phyloP scores from a whole-genome alignment of 2,797 vertebrate species.

The Hemibagrus guttatus region DNA sequence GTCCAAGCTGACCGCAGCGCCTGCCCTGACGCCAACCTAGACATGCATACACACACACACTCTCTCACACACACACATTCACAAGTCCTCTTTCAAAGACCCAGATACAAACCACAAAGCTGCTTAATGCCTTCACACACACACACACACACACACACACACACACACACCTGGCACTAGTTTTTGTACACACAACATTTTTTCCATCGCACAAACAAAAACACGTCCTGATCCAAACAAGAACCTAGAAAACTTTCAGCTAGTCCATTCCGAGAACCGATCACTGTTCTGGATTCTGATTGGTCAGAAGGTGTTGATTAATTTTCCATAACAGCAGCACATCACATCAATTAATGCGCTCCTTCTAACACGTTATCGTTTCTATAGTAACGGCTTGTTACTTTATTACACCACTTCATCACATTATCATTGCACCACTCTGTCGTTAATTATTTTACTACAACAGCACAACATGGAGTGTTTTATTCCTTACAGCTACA shows the following conservation, averaged over 20 bases:
- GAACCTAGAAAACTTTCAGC: not conserved
- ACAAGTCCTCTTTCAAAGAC: slow-evolving; percentile 15
- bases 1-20: slow-evolving; percentile 36
- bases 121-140: slow-evolving; percentile 10
- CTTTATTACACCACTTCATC: too few species aligned
- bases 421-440: not conserved
- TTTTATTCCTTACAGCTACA: not conserved
- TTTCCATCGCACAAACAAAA: not conserved
- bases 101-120: slow-evolving; percentile 32
- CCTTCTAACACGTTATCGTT: too few species aligned
- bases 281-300: not conserved
- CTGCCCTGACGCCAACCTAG: slow-evolving; percentile 27
- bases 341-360: not conserved
- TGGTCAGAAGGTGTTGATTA: not conserved
- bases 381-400: too few species aligned
- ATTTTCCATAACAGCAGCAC: not conserved
- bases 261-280: not conserved
- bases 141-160: slow-evolving; percentile 37
- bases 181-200: slow-evolving; percentile 20
- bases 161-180: slow-evolving; percentile 1
- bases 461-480: too few species aligned
- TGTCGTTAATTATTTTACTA: not conserved
- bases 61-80: slow-evolving; percentile 28
- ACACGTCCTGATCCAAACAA: not conserved
- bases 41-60: slow-evolving; percentile 8